Base-by-base conservation (phyloP, 2,888 invertebrate species). In the Neoascia interrupta region DNA sequence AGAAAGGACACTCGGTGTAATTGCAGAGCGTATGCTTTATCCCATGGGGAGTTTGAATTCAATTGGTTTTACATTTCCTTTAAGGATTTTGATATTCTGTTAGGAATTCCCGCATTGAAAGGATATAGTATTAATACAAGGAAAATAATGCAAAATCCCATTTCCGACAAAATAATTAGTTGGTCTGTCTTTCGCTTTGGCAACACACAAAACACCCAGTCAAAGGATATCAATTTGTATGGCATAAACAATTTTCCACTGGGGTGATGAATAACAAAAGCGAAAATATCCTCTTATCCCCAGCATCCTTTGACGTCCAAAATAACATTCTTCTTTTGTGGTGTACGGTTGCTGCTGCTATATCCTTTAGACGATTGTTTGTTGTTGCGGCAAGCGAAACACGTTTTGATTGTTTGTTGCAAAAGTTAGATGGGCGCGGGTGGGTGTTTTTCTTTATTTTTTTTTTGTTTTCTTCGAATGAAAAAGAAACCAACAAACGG, bases 81-180 rank as follows among this genome's bases (percentile, higher is more conserved):
- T n/a, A 58, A 26, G 43, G 61, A 69, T 69, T 73, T 66, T 73
- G 49, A 66, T 73, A 69, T 74, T 53, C 60, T 37, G 5, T 16
- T 16, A 28, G 64, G 4, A n/a, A n/a, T n/a, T n/a, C 66, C 41
- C 56, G 37, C 41, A 64, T 21, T 23, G 34, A 47, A 39, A 54
- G n/a, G n/a, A n/a, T n/a, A 31, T 6, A 6, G 31, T 18, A 47
- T 34, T 36, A 2, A 16, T 10, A 10, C 4, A 19, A 5, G 15
- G 3, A 16, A 31, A 51, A n/a, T 4, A 26, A 8, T 34, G 64
- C 58, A 60, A 64, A 73, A 68, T 63, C 54, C 43, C 36, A 61
- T 73, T 73, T 21, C 66, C 73, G 61, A 68, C 73, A 73, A 79
- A 68, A 73, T 79, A 79, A 79, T 79, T 79, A 79, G 73, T 79